A percentile compares a stretch with the other conserved stretches of the same genome.
These are phyloP conservation scores for Agriopis aurantiaria DNA, from an alignment of 2,888 invertebrate species.

Conservation along the genomic window DNA sequence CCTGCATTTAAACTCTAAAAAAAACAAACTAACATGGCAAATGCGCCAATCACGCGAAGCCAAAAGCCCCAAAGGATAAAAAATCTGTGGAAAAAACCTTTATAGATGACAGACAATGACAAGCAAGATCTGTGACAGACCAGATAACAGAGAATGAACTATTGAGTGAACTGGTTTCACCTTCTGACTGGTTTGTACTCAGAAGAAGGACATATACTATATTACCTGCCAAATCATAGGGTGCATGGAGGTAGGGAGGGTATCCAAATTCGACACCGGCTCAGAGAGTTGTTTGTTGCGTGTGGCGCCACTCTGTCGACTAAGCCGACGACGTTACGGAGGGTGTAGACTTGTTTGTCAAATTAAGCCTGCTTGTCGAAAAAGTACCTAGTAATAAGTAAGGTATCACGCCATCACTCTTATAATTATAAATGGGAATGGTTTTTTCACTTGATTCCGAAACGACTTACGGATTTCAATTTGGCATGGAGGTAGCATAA, in stretches of 20 bases:
- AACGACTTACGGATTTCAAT: no score
- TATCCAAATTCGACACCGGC: slow-evolving; percentile 31
- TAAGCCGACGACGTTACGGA: slow-evolving; percentile 23
- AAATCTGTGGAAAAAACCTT: no score
- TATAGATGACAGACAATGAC: not conserved
- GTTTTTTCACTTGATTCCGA: no score
- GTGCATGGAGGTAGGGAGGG: slow-evolving; percentile 39
- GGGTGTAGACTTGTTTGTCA: slow-evolving; percentile 17
- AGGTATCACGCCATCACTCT: no score
- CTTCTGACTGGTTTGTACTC: no score
- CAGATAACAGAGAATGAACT: not conserved
- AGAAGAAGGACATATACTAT: not conserved
- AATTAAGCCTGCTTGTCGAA: slow-evolving; percentile 16
- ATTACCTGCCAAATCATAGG: not conserved
- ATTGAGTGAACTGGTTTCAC: slow-evolving; percentile 3
- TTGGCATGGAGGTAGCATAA: no score
- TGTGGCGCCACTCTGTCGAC: slow-evolving; percentile 65
- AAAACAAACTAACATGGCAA: no score
- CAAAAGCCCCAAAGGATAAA: no score
- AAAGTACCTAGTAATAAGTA: not conserved
- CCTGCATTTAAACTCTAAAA: no score
- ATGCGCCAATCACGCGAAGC: no score
- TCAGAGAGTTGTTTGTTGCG: slow-evolving; percentile 52
- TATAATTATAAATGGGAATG: no score
- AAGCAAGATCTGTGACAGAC: no score